Evolutionary conservation across 2,888 invertebrate species (phyloP).

Genomic region (Brachylomia viminalis): DNA sequence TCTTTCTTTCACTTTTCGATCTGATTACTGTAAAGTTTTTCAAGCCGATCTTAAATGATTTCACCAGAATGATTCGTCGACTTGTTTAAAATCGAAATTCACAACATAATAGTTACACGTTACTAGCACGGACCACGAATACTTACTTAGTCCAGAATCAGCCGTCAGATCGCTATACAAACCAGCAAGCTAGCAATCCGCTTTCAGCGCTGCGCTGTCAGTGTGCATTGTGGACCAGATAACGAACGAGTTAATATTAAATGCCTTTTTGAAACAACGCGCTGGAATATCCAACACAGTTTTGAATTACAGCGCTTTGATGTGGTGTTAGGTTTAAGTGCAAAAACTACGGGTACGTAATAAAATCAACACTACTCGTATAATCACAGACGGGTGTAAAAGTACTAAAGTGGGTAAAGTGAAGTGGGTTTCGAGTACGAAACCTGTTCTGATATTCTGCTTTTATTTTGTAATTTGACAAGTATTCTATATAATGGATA

Average conservation of each 20-base stretch:
- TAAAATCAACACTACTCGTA: constrained; percentile 23
- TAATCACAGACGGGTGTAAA: constrained; percentile 6
- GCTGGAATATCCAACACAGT: constrained; percentile 56
- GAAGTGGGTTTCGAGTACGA: too few species aligned
- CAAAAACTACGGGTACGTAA: constrained; percentile 20
- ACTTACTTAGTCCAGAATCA: constrained; percentile 39
- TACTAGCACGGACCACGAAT: neutral
- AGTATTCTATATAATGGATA: constrained; percentile 3
- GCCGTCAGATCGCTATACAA: constrained; percentile 38
- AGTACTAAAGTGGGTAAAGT: constrained; percentile 2
- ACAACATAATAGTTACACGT: neutral
- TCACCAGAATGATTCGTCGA: neutral
- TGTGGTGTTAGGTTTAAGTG: constrained; percentile 33
- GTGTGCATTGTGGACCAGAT: constrained; percentile 56
- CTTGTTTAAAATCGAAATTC: neutral
- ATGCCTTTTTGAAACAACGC: constrained; percentile 58
- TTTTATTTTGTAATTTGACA: neutral
- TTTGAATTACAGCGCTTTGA: constrained; percentile 58
- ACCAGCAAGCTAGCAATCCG: constrained; percentile 45
- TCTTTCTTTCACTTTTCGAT: too few species aligned
- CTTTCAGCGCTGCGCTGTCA: constrained; percentile 53
- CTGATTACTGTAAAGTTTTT: too few species aligned
- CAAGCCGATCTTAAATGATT: neutral
- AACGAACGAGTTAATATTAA: constrained; percentile 63
- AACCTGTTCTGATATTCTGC: neutral